A percentile compares a stretch with the other conserved stretches of the same genome.
Evolutionary conservation across 2,113 vertebrate species (phyloP).

Genomic region (Lepidothrix coronata): DNA sequence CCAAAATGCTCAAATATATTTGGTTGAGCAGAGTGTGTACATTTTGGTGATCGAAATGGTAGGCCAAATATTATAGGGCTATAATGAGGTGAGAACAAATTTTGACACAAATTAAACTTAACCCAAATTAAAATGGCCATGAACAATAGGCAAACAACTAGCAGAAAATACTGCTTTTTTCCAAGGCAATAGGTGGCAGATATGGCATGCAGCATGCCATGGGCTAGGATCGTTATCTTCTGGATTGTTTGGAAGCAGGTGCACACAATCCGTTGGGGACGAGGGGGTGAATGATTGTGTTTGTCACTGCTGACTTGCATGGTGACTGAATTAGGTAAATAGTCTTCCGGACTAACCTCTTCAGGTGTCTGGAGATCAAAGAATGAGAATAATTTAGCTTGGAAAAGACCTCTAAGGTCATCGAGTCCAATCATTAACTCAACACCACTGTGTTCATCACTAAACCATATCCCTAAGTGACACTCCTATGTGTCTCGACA

Average conservation of each 20-base stretch:
- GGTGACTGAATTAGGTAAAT: neutral
- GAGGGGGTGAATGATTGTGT: neutral
- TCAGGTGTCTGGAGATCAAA: neutral
- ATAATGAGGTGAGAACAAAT: neutral
- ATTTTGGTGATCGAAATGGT: neutral
- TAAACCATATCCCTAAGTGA: neutral
- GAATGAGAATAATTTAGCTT: neutral
- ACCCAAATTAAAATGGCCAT: neutral
- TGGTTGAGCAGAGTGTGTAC: neutral
- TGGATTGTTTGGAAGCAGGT: neutral
- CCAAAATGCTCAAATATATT: neutral
- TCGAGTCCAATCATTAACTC: neutral
- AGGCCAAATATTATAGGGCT: neutral
- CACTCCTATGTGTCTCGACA: neutral
- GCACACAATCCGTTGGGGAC: rapidly evolving
- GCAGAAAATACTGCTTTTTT: neutral
- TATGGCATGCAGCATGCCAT: neutral
- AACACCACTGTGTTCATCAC: neutral
- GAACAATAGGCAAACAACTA: neutral
- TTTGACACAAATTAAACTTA: neutral
- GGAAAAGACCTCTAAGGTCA: neutral
- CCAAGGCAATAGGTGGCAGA: neutral
- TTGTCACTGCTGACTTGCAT: neutral
- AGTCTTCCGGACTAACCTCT: neutral
- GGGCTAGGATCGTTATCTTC: neutral